Evolutionary conservation across 2,888 invertebrate genomes (phyloP).

Genomic region (Choreutis nemorana): DNA sequence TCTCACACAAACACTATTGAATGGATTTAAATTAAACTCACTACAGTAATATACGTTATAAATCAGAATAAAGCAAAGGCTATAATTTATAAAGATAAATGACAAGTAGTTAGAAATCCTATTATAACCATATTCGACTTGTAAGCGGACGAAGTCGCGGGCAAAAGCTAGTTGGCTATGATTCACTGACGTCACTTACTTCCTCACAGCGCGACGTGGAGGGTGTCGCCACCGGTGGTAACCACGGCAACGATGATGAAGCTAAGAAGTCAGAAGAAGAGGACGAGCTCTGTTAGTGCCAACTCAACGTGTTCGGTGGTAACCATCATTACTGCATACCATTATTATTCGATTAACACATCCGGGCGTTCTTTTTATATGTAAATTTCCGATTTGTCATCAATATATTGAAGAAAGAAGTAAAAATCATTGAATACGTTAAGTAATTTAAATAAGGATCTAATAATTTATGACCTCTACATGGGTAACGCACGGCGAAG

Average conservation of each 20-base stretch:
- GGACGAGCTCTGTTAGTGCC: constrained; percentile 23
- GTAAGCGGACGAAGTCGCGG: too few relatives aligned
- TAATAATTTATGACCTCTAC: not conserved
- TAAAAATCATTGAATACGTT: not conserved
- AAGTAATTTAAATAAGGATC: constrained; percentile 3
- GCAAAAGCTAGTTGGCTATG: constrained; percentile 16
- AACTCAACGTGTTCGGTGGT: too few relatives aligned
- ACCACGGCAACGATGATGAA: constrained; percentile 6
- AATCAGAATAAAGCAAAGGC: too few relatives aligned
- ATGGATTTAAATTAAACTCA: constrained; percentile 3
- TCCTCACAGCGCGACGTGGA: too few relatives aligned
- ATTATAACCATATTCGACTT: too few relatives aligned
- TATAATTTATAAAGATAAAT: too few relatives aligned
- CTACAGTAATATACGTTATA: constrained; percentile 8
- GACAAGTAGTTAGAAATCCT: too few relatives aligned
- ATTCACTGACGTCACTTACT: constrained; percentile 10
- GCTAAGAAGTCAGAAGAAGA: constrained; percentile 24
- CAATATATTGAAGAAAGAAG: constrained; percentile 2
- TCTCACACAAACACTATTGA: too few relatives aligned
- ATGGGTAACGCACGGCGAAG: too few relatives aligned
- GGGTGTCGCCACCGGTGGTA: too few relatives aligned
- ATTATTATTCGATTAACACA: too few relatives aligned
- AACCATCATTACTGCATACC: too few relatives aligned
- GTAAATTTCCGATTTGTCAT: constrained; percentile 1
- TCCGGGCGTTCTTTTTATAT: not conserved